Conservation (phyloP, 2,888 invertebrate species). For the Hofmannophila pseudospretella region DNA sequence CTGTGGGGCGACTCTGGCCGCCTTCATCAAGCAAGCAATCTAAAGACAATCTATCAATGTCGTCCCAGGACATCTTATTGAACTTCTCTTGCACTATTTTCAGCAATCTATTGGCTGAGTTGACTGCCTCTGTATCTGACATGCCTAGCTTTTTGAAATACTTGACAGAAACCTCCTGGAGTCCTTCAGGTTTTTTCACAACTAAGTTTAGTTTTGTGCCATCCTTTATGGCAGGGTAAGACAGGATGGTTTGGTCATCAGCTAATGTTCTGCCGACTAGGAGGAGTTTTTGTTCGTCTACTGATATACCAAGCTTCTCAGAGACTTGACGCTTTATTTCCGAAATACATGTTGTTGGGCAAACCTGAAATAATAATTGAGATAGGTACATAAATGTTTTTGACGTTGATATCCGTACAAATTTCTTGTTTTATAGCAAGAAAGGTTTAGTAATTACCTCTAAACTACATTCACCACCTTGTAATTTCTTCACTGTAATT, state of each 20-base stretch:
- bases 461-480: conserved; percentile 83
- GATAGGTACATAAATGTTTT: too few species aligned
- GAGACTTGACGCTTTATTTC: conserved; percentile 84
- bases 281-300: conserved; percentile 83
- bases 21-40: conserved; percentile 45
- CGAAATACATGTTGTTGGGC: conserved; percentile 77
- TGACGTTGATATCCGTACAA: background rate
- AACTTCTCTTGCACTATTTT: conserved; percentile 73
- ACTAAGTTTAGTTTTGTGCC: conserved; percentile 85
- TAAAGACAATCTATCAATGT: conserved; percentile 74
- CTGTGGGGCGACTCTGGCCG: conserved; percentile 21
- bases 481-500: conserved; percentile 84
- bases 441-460: conserved; percentile 72
- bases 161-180: conserved; percentile 77
- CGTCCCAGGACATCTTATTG: conserved; percentile 76
- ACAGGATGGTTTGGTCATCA: conserved; percentile 83
- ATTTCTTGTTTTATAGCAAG: background rate
- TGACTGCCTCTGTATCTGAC: conserved; percentile 80
- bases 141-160: conserved; percentile 78
- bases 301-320: conserved; percentile 80
- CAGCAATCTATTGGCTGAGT: conserved; percentile 77
- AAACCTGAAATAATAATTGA: conserved; percentile 71
- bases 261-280: conserved; percentile 83
- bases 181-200: conserved; percentile 81
- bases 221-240: conserved; percentile 85